Conservation (phyloP, 1,140 invertebrate species). For the Macrotrachela quadricornifera region DNA sequence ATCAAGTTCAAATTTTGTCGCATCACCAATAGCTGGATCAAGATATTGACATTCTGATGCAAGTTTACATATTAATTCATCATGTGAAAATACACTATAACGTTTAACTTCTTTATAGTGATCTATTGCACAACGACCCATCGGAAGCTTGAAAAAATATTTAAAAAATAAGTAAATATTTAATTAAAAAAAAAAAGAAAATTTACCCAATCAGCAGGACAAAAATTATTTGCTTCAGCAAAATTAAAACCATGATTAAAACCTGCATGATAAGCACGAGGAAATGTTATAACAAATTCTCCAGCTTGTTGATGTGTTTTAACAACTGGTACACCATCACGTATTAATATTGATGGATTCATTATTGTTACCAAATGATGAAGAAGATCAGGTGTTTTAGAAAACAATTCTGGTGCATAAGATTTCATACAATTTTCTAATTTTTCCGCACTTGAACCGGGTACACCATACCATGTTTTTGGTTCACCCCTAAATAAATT, state of each 20-base stretch:
- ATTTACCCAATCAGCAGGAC: constrained; percentile 88
- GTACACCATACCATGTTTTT: constrained; percentile 80
- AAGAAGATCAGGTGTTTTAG: constrained; percentile 61
- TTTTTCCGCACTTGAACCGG: constrained; percentile 64
- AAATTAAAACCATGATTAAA: constrained; percentile 99
- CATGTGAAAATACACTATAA: constrained; percentile 95
- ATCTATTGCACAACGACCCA: constrained; percentile 74
- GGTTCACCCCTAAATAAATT: constrained; percentile 37
- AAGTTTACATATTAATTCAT: constrained; percentile 96
- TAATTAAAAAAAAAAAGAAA: too few species aligned
- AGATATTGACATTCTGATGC: constrained; percentile 57
- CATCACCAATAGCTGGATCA: constrained; percentile 60
- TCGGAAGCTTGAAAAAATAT: constrained; percentile 81
- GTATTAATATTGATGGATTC: constrained; percentile 87
- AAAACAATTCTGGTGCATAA: constrained; percentile 80
- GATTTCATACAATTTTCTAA: constrained; percentile 87
- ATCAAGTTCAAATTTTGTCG: constrained; percentile 67
- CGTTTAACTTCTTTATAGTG: constrained; percentile 79
- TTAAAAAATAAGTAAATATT: constrained; percentile 87
- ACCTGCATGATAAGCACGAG: constrained; percentile 91
- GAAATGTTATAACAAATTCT: constrained; percentile 97
- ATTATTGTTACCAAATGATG: constrained; percentile 96
- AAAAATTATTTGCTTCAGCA: constrained; percentile 98
- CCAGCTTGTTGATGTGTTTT: constrained; percentile 85
- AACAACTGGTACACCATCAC: constrained; percentile 41